phyloP scores from a whole-genome alignment of 2,888 invertebrate species.

The Xestia ashworthii region DNA sequence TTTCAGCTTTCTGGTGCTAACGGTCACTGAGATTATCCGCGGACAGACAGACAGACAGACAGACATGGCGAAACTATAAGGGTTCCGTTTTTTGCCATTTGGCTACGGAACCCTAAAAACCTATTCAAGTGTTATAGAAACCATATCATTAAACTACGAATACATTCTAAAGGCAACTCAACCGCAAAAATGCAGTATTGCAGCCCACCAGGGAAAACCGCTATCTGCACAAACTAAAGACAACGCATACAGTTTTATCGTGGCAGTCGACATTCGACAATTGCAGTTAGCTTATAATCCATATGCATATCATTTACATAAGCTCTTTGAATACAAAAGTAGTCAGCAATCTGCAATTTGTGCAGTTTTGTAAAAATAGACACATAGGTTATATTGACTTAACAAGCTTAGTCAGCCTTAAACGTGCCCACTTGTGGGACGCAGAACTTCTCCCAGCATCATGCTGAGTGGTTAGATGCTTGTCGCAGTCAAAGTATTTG shows the following conservation, averaged over 20 bases:
- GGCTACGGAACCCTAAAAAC: too few species aligned
- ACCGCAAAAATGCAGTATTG: not conserved
- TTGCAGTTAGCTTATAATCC: not conserved
- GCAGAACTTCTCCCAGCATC: not conserved
- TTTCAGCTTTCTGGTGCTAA: too few species aligned
- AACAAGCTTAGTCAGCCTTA: not conserved
- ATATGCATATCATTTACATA: slow-evolving; percentile 15
- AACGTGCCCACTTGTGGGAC: not conserved
- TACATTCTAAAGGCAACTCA: not conserved
- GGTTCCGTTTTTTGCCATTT: too few species aligned
- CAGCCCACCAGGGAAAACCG: not conserved
- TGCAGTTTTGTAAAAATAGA: not conserved
- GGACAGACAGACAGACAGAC: too few species aligned
- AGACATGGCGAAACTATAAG: too few species aligned
- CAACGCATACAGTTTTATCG: too few species aligned
- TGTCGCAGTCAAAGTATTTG: not conserved
- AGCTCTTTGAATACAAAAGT: not conserved
- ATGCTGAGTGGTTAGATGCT: not conserved
- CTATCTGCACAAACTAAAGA: not conserved
- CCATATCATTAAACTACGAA: too few species aligned
- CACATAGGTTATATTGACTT: not conserved
- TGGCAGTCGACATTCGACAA: not conserved
- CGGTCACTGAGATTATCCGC: too few species aligned
- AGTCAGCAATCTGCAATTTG: not conserved
- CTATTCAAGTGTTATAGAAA: not conserved